Conservation (phyloP, 2,797 vertebrate species). For the Sitta carolinensis region DNA sequence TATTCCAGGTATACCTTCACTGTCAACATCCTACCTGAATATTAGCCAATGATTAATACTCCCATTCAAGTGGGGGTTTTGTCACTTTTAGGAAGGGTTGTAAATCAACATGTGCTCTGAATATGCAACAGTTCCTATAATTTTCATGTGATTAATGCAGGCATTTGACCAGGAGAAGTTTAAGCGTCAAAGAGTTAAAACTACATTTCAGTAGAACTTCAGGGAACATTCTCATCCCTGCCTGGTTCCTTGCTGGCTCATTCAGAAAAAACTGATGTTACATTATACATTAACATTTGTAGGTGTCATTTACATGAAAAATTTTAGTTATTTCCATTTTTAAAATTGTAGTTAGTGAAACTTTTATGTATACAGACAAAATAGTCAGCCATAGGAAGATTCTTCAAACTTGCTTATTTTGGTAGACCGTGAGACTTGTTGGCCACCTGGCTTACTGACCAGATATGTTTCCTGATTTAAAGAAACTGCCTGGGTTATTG, state of each 20-base stretch:
- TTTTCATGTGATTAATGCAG: neutral
- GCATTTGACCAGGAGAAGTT: neutral
- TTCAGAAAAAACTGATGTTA: neutral
- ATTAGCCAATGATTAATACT: neutral
- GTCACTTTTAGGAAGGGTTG: neutral
- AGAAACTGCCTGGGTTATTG: neutral
- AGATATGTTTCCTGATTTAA: neutral
- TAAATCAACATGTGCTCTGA: neutral
- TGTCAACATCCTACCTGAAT: neutral
- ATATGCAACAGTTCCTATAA: neutral
- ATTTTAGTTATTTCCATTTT: neutral
- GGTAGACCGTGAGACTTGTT: neutral
- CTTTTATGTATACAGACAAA: neutral
- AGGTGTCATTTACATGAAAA: neutral
- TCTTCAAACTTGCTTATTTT: neutral
- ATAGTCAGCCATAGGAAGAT: neutral
- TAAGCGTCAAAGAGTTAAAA: slow-evolving; percentile 1
- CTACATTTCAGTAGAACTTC: neutral
- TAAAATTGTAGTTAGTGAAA: neutral
- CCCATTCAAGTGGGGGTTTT: neutral
- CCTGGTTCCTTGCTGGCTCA: neutral
- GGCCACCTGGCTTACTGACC: neutral
- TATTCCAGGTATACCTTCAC: neutral
- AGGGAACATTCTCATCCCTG: rapidly evolving
- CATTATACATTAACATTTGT: neutral